Evolutionary conservation across 2,888 invertebrate genomes (phyloP).

Genomic region (Muscina levida): DNA sequence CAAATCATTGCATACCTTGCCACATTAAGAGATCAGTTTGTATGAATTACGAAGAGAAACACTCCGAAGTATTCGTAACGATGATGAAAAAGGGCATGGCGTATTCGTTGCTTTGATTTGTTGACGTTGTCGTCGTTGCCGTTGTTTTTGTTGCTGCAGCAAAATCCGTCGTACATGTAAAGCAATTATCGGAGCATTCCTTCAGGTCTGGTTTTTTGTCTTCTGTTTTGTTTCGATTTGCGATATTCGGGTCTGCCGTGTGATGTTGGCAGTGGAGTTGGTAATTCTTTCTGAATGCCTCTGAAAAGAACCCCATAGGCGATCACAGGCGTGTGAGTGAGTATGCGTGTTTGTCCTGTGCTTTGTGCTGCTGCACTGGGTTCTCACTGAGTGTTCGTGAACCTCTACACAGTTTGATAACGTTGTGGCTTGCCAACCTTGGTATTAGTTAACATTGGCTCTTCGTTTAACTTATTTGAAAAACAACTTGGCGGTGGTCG

Average conservation of each 20-base stretch:
- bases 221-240: conserved; percentile 24
- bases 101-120: conserved; percentile 38
- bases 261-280: neutral
- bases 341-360: conserved; percentile 1
- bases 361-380: conserved; percentile 23
- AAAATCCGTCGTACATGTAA: conserved; percentile 62
- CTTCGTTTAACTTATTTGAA: conserved; percentile 31
- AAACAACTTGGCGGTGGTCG: conserved; percentile 64
- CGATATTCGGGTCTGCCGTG: conserved; percentile 15
- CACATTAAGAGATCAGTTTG: conserved; percentile 60
- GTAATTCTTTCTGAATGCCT: conserved; percentile 15
- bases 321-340: neutral
- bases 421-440: conserved; percentile 25
- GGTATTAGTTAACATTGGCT: conserved; percentile 27
- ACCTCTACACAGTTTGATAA: neutral
- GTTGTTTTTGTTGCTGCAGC: conserved; percentile 28
- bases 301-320: conserved; percentile 40
- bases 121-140: conserved; percentile 12
- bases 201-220: conserved; percentile 61
- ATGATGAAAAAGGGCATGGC: conserved; percentile 61
- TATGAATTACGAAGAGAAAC: conserved; percentile 42
- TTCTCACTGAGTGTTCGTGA: neutral
- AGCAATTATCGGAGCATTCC: conserved; percentile 69
- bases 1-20: conserved; percentile 50
- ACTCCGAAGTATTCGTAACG: conserved; percentile 64